Conservation (phyloP, 2,113 vertebrate species). For the Gallinago media region DNA sequence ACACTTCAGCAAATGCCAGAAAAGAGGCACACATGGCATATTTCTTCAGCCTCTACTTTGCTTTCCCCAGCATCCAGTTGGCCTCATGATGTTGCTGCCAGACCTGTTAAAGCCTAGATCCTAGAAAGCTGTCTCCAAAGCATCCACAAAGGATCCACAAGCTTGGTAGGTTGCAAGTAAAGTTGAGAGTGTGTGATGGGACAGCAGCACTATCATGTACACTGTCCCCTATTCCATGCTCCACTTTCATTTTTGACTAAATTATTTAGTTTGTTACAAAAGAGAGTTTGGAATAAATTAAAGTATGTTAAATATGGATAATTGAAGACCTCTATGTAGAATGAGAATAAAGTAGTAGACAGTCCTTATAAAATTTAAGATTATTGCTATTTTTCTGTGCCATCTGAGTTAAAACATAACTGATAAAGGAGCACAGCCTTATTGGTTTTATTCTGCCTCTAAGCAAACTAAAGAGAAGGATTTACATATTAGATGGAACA, state of each 20-base stretch:
- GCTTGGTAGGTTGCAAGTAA: not conserved
- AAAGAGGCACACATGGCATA: not conserved
- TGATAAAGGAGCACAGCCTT: not conserved
- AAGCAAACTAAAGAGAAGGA: not conserved
- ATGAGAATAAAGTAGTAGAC: not conserved
- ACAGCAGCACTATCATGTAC: not conserved
- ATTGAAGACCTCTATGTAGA: not conserved
- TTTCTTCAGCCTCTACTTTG: not conserved
- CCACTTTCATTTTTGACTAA: not conserved
- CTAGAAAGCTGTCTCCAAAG: not conserved
- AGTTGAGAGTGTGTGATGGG: not conserved
- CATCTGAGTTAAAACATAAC: not conserved
- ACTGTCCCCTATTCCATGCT: not conserved
- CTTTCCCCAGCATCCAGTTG: not conserved
- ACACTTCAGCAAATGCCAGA: not conserved
- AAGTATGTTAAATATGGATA: not conserved
- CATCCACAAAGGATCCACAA: not conserved
- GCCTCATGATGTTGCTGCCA: not conserved
- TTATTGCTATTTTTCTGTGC: not conserved
- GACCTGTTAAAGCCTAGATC: not conserved
- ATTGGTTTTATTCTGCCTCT: not conserved
- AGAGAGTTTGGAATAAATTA: not conserved
- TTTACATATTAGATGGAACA: not conserved
- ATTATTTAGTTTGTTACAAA: not conserved
- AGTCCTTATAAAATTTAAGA: not conserved